Conservation (phyloP, 2,888 invertebrate genomes). For the Microchrysa polita region DNA sequence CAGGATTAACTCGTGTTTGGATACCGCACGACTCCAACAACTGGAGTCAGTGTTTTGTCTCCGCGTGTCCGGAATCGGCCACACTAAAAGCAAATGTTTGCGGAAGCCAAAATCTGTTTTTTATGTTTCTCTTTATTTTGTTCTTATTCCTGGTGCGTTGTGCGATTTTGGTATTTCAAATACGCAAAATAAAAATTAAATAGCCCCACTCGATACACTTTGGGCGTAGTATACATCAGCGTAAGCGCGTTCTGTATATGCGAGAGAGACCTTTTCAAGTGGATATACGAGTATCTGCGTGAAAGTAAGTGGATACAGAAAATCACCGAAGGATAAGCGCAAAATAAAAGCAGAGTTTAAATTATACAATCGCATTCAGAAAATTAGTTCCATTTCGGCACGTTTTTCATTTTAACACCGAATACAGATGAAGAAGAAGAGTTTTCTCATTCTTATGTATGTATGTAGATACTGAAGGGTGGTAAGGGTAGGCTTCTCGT, state of each 20-base stretch:
- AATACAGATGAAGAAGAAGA: too few relatives aligned
- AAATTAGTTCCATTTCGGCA: conserved; percentile 39
- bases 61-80: too few relatives aligned
- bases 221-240: neutral
- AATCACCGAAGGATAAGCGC: neutral
- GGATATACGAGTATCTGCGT: neutral
- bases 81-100: neutral
- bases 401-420: conserved; percentile 35
- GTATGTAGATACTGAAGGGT: too few relatives aligned
- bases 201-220: neutral
- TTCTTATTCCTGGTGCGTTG: too few relatives aligned
- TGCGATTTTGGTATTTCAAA: conserved; percentile 16
- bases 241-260: neutral
- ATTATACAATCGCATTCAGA: conserved; percentile 13
- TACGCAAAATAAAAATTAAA: conserved; percentile 24
- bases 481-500: too few relatives aligned
- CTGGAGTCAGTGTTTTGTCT: too few relatives aligned
- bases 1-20: too few relatives aligned
- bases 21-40: too few relatives aligned
- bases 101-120: conserved; percentile 30
- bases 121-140: conserved; percentile 31
- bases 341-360: conserved; percentile 8
- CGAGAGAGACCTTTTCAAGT: neutral
- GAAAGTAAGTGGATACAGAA: neutral
- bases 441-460: neutral